A percentile compares a stretch with the other conserved stretches of the same genome.
These are phyloP conservation scores for Tadarida brasiliensis DNA, from an alignment of 2,797 vertebrate species.

Conservation along the genomic window DNA sequence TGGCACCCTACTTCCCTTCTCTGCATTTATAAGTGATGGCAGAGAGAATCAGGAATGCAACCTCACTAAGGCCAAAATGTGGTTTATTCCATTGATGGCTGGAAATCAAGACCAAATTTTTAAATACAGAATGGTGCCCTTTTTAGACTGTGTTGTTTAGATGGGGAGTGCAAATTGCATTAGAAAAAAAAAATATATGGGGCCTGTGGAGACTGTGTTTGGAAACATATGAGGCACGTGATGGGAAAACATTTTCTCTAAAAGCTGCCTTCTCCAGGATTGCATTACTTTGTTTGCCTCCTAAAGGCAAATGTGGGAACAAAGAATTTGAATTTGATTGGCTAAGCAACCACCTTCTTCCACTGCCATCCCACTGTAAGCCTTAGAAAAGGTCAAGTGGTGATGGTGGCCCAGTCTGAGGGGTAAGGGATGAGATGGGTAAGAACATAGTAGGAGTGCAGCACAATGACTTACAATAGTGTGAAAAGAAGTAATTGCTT, in stretches of 20 bases:
- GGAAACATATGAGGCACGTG: slow-evolving; percentile 72
- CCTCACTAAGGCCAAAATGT: slow-evolving; percentile 69
- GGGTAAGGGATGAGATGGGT: background rate
- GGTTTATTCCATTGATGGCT: slow-evolving; percentile 70
- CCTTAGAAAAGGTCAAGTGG: slow-evolving; percentile 50
- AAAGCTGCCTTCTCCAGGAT: slow-evolving; percentile 49
- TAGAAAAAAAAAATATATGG: slow-evolving; percentile 67
- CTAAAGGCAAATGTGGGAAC: slow-evolving; percentile 63
- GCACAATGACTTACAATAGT: background rate
- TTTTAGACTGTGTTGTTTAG: slow-evolving; percentile 78
- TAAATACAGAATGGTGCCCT: slow-evolving; percentile 72
- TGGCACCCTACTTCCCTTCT: slow-evolving; percentile 56
- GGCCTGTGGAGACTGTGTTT: slow-evolving; percentile 59
- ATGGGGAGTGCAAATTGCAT: slow-evolving; percentile 70
- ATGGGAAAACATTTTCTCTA: slow-evolving; percentile 73
- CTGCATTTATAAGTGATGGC: slow-evolving; percentile 52
- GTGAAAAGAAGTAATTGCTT: background rate
- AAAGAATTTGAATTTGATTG: slow-evolving; percentile 63
- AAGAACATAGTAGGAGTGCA: background rate
- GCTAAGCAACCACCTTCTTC: slow-evolving; percentile 3
- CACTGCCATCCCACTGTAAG: background rate
- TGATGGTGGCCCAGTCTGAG: slow-evolving; percentile 3
- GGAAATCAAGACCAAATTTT: slow-evolving; percentile 68
- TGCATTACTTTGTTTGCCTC: slow-evolving; percentile 74
- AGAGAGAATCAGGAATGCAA: slow-evolving; percentile 71